These are phyloP conservation scores for Drosophila bocqueti DNA, from an alignment of 1,140 invertebrate species.

Conservation along the genomic window DNA sequence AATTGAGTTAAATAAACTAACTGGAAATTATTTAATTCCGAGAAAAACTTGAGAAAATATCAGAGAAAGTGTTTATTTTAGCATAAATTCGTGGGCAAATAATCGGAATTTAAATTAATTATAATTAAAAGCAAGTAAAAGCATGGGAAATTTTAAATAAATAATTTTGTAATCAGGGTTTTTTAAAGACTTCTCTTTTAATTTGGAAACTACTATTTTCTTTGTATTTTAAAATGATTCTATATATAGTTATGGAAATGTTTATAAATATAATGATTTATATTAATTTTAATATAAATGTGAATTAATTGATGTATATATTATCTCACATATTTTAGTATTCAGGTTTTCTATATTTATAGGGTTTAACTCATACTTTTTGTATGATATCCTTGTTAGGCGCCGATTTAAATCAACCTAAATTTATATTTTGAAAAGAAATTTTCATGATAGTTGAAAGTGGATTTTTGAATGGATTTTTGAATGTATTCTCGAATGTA, in stretches of 20 bases:
- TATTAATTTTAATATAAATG: too few species aligned
- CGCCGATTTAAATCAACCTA: not conserved
- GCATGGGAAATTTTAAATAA: too few species aligned
- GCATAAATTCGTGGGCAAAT: not conserved
- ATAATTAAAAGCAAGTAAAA: not conserved
- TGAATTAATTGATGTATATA: too few species aligned
- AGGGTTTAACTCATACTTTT: not conserved
- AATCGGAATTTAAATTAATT: not conserved
- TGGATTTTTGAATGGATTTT: not conserved
- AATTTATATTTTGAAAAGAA: not conserved
- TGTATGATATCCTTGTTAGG: not conserved
- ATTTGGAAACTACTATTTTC: too few species aligned
- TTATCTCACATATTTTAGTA: too few species aligned
- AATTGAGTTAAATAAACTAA: slow-evolving; percentile 1
- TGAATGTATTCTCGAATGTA: not conserved
- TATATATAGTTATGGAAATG: too few species aligned
- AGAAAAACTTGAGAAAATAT: not conserved
- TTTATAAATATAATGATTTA: too few species aligned
- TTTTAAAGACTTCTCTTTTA: not conserved
- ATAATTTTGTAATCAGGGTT: not conserved
- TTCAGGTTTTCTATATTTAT: too few species aligned
- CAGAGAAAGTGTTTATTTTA: not conserved
- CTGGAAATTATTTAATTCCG: not conserved
- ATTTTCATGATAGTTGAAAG: not conserved
- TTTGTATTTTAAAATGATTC: too few species aligned